Evolutionary conservation across 2,113 vertebrate species (phyloP).

Genomic region (Rhabdomys dilectus): DNA sequence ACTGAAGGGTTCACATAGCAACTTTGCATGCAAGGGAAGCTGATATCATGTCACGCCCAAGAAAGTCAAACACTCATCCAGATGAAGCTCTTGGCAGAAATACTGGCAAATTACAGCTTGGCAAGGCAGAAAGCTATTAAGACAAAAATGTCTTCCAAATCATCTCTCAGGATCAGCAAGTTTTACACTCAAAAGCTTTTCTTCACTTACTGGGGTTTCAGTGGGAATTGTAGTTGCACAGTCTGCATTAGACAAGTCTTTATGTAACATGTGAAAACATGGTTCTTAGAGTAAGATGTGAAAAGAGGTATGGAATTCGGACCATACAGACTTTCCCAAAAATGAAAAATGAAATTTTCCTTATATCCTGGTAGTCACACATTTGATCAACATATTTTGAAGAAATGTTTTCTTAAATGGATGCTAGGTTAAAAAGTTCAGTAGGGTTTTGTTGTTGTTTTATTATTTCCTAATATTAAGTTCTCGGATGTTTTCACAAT

Average conservation of each 20-base stretch:
- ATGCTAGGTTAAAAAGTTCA: background rate
- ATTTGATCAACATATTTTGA: conserved; percentile 7
- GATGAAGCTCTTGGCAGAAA: conserved; percentile 83
- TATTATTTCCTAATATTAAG: background rate
- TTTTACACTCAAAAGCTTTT: conserved; percentile 77
- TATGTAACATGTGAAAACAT: conserved; percentile 70
- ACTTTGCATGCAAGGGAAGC: conserved; percentile 57
- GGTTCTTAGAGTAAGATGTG: background rate
- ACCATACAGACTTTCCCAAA: background rate
- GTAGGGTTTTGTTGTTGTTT: background rate
- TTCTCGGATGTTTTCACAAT: background rate
- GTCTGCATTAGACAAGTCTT: conserved; percentile 18
- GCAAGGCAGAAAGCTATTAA: conserved; percentile 77
- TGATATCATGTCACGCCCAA: conserved; percentile 67
- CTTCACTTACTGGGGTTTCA: conserved; percentile 71
- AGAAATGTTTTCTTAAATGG: background rate
- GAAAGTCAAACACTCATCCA: conserved; percentile 71
- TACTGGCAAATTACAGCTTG: conserved; percentile 79
- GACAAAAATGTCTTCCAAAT: conserved; percentile 78
- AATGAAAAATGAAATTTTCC: background rate
- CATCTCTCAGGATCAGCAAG: conserved; percentile 78
- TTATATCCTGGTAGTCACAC: conserved; percentile 31
- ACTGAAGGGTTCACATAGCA: conserved; percentile 60
- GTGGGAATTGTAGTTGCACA: conserved; percentile 65
- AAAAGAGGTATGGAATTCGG: background rate